These are phyloP conservation scores for Paramacrobiotus metropolitanus DNA, from an alignment of 1,140 invertebrate genomes.

Conservation along the genomic window DNA sequence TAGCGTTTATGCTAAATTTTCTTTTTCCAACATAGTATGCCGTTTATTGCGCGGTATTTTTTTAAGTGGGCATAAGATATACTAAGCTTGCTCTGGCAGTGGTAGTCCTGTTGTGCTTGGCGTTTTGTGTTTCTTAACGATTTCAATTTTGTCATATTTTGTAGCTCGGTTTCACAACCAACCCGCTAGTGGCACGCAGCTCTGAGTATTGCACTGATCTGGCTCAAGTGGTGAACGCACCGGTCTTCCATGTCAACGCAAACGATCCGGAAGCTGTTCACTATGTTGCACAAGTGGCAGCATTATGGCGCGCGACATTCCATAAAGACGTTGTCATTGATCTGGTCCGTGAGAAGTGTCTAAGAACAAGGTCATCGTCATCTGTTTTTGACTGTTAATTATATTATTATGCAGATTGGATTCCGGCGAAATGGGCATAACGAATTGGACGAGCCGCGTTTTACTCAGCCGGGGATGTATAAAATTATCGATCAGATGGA, in stretches of 20 bases:
- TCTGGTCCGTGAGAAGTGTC: not conserved
- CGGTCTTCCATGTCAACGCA: conserved; percentile 36
- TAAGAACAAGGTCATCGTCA: not conserved
- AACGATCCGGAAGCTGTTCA: conserved; percentile 19
- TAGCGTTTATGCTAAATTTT: too few relatives aligned
- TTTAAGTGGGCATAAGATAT: too few relatives aligned
- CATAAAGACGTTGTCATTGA: not conserved
- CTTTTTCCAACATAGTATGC: too few relatives aligned
- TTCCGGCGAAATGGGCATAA: conserved; percentile 95
- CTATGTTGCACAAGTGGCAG: not conserved
- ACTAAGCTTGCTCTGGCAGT: too few relatives aligned
- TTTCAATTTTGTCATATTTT: too few relatives aligned
- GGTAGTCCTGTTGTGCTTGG: too few relatives aligned
- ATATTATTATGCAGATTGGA: conserved; percentile 34
- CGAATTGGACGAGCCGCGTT: conserved; percentile 98
- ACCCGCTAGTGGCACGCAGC: conserved; percentile 28
- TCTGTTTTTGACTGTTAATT: conserved; percentile 1
- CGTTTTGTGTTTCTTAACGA: too few relatives aligned
- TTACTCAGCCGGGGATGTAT: conserved; percentile 98
- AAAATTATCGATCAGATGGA: conserved; percentile 64
- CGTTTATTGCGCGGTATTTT: too few relatives aligned
- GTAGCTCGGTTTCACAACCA: conserved; percentile 30
- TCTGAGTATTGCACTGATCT: conserved; percentile 34
- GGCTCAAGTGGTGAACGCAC: conserved; percentile 30
- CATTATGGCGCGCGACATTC: not conserved